Conservation (phyloP, 1,140 invertebrate genomes). For the Liolophura sinensis region DNA sequence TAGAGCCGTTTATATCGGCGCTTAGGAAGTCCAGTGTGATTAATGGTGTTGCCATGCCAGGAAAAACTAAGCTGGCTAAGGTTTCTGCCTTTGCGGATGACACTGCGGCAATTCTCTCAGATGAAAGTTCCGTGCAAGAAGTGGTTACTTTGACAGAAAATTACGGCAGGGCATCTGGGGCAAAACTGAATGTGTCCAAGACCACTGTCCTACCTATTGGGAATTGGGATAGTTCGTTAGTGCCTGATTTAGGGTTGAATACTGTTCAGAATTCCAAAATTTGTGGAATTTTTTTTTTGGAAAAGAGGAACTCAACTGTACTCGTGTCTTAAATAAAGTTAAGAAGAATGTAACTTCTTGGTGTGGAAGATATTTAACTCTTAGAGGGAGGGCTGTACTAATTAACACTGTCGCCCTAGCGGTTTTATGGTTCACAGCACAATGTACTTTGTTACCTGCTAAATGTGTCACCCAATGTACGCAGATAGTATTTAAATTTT, state of each 20-base stretch:
- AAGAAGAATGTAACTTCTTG: not conserved
- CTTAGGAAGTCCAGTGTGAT: not conserved
- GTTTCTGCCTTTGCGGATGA: constrained; percentile 4
- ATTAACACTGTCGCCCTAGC: not conserved
- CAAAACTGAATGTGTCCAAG: constrained; percentile 4
- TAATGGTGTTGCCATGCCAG: not conserved
- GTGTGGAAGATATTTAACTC: not conserved
- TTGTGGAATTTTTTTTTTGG: not conserved
- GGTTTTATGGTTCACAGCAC: not conserved
- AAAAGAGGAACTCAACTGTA: too few species aligned
- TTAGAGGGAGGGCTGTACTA: not conserved
- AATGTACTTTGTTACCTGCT: not conserved
- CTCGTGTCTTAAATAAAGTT: too few species aligned
- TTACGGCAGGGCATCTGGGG: constrained; percentile 1
- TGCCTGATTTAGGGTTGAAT: not conserved
- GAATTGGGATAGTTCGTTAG: not conserved
- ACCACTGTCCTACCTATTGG: not conserved
- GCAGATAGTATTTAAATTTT: not conserved
- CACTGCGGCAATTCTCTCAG: not conserved
- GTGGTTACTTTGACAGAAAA: not conserved
- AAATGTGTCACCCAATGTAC: not conserved
- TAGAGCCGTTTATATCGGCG: constrained; percentile 31
- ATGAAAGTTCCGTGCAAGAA: not conserved
- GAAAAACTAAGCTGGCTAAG: not conserved
- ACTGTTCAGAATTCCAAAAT: not conserved